Evolutionary conservation across 2,888 invertebrate species (phyloP), one percentile per base, ranked within the genome.

Genomic region (Escarpia spicata): DNA sequence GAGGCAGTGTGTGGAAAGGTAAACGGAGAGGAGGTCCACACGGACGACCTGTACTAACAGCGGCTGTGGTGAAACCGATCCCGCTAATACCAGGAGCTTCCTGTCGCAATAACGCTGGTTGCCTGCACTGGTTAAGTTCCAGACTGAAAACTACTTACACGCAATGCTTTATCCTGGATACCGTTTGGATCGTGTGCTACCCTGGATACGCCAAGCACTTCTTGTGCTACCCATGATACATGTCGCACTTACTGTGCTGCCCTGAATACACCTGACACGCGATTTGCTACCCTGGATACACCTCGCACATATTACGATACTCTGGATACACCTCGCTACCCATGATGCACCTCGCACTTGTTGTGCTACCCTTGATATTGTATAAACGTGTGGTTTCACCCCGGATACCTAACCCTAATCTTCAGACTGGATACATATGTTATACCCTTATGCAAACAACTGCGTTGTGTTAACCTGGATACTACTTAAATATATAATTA

Each of bases 1-100:
- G 75, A 75, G 75, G 75, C 75, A 75, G 75, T 26, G n/a, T 75
- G 75, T 75, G 75, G 75, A 75, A 75, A 75, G 75, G 75, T 75
- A 75, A 75, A 75, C 4, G 26, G n/a, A 19, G 26, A 26, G 75
- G 75, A 75, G 26, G 75, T 60, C 4, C 60, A 3, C 60, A 26
- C 60, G 26, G 12, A 15, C 60, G 60, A 60, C 45, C 45, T 6
- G 45, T 75, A 75, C 75, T 75, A 75, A 75, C 75, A 26, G 6
- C n/a, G 75, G 75, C 26, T 75, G 75, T 26, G 19, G 75, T n/a
- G 75, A 52, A 9, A 12, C 12, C 52, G 12, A 52, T 52, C n/a
- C 75, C 6, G 26, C 26, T 26, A 75, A n/a, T 75, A 26, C n/a
- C 75, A 26, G 2, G 4, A 75, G 6, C 75, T n/a, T 19, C 75